Base-by-base conservation (phyloP, 2,888 invertebrate species). In the Conops quadrifasciatus region DNA sequence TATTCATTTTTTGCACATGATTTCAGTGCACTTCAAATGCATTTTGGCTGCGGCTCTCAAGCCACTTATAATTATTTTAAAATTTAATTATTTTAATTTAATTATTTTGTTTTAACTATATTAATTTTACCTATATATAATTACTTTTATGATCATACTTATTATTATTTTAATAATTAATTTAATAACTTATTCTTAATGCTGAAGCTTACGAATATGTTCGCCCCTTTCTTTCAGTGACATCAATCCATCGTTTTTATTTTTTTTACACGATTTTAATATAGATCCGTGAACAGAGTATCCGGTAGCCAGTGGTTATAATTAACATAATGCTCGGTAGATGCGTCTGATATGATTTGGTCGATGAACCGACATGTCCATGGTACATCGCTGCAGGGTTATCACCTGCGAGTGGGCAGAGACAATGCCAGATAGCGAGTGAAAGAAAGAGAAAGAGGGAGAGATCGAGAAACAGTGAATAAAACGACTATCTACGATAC, bases 381-480 rank as follows among this genome's bases (percentile, higher is more conserved):
- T 86, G 86, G 77, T 93, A 93, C 93, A 93, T 93, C 13, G 93
- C 93, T 26, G 93, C 93, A 71, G 93, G 93, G 85, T 93, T 93
- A 86, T 93, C 93, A 85, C 93, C 93, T 91, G 89, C 64, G 84
- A 86, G 82, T 81, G 82, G 3, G 58, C 28, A 5, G 26, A 13
- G 11, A 9, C 36, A 63, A 43, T 70, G 2, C 64, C n/a, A 19
- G 43, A 65, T 58, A 56, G 26, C n/a, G 43, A 66, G 7, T 15
- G 30, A 13, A 47, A 49, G 9, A 60, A 28, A 13, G 28, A 45
- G 59, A 47, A 45, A 62, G 36, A 45, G 63, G 19, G 47, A 28
- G n/a, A 16, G 26, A 58, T 49, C 24, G 60, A 47, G 58, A 69
- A 75, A n/a, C n/a, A 72, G 76, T 1, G 49, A 1, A 49, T 49